Conservation (phyloP, 2,888 invertebrate genomes). For the Parnassius orleans region DNA sequence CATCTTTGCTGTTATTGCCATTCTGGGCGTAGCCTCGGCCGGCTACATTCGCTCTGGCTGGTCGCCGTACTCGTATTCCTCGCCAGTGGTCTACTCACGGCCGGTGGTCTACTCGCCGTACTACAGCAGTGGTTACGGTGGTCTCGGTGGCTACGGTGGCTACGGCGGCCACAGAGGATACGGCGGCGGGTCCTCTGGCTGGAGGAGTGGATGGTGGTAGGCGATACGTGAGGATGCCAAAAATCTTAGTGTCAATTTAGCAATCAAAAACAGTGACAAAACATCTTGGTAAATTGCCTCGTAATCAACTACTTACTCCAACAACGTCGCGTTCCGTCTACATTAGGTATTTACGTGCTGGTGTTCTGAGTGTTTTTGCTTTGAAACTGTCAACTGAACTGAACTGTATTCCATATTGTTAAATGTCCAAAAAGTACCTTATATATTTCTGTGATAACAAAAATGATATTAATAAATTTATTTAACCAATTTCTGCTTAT, state of each 20-base stretch:
- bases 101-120: slow-evolving; percentile 23
- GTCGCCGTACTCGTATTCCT: slow-evolving; percentile 29
- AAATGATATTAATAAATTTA: slow-evolving; percentile 13
- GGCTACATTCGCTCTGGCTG: slow-evolving; percentile 41
- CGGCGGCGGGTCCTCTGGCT: slow-evolving; percentile 23
- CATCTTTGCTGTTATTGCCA: slow-evolving; percentile 38
- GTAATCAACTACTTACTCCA: too few species aligned
- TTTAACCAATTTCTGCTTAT: background rate
- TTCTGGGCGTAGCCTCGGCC: slow-evolving; percentile 42
- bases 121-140: slow-evolving; percentile 16
- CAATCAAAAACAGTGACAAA: too few species aligned
- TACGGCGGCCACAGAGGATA: slow-evolving; percentile 10
- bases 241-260: too few species aligned
- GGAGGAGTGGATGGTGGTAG: slow-evolving; percentile 14
- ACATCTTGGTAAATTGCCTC: too few species aligned
- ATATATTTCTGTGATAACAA: slow-evolving; percentile 12
- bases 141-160: too few species aligned
- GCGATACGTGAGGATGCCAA: background rate
- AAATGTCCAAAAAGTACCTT: too few species aligned
- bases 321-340: background rate
- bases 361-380: too few species aligned
- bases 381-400: background rate
- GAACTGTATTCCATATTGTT: too few species aligned
- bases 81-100: slow-evolving; percentile 25
- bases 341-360: background rate